Conservation (phyloP, 1,140 invertebrate species). For the Sitobion miscanthi region DNA sequence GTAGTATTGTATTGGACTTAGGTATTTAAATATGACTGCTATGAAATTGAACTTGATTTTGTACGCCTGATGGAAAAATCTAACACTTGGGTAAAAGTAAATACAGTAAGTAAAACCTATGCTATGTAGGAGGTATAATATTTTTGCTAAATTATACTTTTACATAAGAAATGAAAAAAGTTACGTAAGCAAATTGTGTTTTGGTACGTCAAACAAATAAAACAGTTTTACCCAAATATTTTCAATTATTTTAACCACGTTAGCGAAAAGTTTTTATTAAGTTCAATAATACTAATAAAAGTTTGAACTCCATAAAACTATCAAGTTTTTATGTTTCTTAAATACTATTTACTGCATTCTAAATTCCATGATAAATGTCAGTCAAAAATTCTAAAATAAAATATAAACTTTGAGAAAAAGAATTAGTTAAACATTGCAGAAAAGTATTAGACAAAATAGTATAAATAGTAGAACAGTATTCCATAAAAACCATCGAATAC, state of each 20-base stretch:
- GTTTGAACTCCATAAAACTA: neutral
- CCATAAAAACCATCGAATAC: neutral
- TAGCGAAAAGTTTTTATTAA: constrained; percentile 6
- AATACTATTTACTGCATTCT: neutral
- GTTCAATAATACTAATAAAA: constrained; percentile 18
- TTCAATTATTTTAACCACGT: constrained; percentile 14
- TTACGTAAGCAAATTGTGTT: neutral
- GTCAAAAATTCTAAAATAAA: neutral
- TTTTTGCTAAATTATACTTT: neutral
- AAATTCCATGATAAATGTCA: neutral
- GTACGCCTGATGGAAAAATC: neutral
- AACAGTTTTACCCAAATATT: neutral
- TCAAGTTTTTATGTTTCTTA: constrained; percentile 12
- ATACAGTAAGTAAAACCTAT: neutral
- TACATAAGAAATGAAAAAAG: neutral
- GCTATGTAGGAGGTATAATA: neutral
- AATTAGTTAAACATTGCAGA: neutral
- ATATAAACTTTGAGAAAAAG: neutral
- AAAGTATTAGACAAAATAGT: neutral
- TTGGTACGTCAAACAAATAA: neutral
- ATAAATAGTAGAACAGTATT: too few species aligned
- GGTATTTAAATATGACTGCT: neutral
- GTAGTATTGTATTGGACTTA: neutral
- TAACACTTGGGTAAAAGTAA: neutral
- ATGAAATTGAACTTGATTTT: neutral